Evolutionary conservation across 2,797 vertebrate genomes (phyloP), one percentile per base, ranked within the genome.

Genomic region (Otolemur crassicaudatus): DNA sequence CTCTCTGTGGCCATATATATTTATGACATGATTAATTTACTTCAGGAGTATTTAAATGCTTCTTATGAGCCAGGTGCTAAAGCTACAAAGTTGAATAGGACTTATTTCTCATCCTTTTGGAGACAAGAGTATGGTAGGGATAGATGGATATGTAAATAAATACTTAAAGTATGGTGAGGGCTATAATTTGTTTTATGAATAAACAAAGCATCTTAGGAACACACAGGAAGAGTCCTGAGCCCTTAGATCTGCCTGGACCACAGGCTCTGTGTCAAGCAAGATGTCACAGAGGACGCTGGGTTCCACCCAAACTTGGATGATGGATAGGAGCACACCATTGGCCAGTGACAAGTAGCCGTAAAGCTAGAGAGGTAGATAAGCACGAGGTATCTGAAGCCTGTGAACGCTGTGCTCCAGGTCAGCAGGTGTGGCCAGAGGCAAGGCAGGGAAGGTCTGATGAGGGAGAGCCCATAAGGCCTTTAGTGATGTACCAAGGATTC

Each of bases 1-100:
- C 67, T 67, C 90, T 70, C 22, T 70, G 29, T 63, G 37, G 61
- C 93, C 56, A 65, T 82, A 80, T 67, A 76, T 14, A 94, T n/a
- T 76, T 73, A 87, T 17, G 31, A 76, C 31, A 84, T 0, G 10
- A 76, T 43, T 82, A 31, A 90, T 20, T 90, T 34, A 72, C 20
- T 86, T n/a, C 75, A 92, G 82, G 25, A 86, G 70, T 12, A 87
- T 34, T 40, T 40, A 86, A 29, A 12, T 40, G 25, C 19, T 83
- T 93, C 88, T 75, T 92, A 22, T 13, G 29, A 43, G 29, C 34
- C 56, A 56, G 65, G 22, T 58, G 34, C 56, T 90, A 77, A 65
- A 90, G 13, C 27, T 67, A 31, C 13, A 20, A 87, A 94, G 79
- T 79, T 40, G 63, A 91, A 40, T 17, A 73, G 69, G 61, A 31